These are phyloP conservation scores for Enteromius unitaeniatus DNA, from an alignment of 2,797 vertebrate genomes.

Conservation along the genomic window DNA sequence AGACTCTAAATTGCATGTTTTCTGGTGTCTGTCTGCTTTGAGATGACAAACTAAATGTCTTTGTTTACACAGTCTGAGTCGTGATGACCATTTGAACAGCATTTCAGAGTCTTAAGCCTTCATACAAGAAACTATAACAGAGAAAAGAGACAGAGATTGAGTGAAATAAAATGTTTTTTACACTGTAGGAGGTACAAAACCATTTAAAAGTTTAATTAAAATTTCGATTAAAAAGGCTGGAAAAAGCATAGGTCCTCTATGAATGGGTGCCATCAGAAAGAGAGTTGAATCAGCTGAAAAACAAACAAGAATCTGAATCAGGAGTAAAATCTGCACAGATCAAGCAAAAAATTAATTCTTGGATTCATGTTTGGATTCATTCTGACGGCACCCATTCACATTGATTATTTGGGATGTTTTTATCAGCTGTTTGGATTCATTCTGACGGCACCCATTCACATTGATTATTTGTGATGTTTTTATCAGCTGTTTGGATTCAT, in stretches of 20 bases:
- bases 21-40: neutral
- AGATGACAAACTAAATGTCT: neutral
- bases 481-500: no score
- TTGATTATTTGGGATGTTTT: no score
- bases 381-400: neutral
- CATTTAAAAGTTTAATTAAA: neutral
- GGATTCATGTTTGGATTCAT: no score
- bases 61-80: neutral
- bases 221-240: no score
- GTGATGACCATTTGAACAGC: neutral
- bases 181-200: neutral
- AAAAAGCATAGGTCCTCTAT: neutral
- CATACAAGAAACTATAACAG: neutral
- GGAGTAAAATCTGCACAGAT: no score
- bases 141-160: neutral
- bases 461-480: no score
- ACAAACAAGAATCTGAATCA: neutral
- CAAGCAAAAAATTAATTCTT: no score
- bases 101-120: neutral
- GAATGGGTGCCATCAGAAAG: neutral
- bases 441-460: neutral
- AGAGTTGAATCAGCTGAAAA: neutral
- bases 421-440: neutral
- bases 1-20: neutral
- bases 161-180: neutral